A percentile compares a stretch with the other conserved stretches of the same genome.
Conservation (phyloP, 2,888 invertebrate species). For the Nephrotoma flavescens region DNA sequence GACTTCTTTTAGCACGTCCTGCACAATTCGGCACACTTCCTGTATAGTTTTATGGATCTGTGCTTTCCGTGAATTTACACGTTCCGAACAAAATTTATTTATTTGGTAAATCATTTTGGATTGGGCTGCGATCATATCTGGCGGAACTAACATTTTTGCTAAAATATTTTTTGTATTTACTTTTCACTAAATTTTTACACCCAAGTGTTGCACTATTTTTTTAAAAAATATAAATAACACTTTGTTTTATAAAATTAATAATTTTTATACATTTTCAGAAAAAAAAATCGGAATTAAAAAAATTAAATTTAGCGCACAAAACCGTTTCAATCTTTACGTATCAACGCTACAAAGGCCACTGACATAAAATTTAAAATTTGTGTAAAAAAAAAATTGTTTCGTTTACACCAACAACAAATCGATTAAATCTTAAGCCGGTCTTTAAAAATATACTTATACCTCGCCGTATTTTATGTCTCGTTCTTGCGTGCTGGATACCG, state of each 20-base stretch:
- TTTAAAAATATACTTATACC: neutral
- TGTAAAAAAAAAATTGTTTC: neutral
- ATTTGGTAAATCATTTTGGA: slow-evolving; percentile 92
- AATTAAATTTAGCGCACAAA: neutral
- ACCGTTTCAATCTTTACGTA: neutral
- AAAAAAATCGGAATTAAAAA: neutral
- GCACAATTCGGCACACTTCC: slow-evolving; percentile 84
- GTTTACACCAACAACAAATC: neutral
- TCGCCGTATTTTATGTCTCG: neutral
- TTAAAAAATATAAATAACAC: neutral
- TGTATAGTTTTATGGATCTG: slow-evolving; percentile 79
- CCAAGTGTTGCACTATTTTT: neutral
- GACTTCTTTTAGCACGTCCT: slow-evolving; percentile 89
- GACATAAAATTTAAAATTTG: slow-evolving; percentile 7
- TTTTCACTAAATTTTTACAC: neutral
- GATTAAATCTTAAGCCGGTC: neutral
- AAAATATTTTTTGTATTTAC: neutral
- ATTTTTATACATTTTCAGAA: neutral
- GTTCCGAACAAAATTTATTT: slow-evolving; percentile 86
- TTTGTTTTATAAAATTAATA: neutral
- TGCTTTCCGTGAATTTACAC: slow-evolving; percentile 74
- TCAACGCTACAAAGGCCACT: slow-evolving; percentile 13
- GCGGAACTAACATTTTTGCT: slow-evolving; percentile 69
- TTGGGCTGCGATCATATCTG: slow-evolving; percentile 90
- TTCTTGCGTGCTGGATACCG: slow-evolving; percentile 6